Base-by-base conservation (phyloP, 2,888 invertebrate species). In the Amitus sp. region DNA sequence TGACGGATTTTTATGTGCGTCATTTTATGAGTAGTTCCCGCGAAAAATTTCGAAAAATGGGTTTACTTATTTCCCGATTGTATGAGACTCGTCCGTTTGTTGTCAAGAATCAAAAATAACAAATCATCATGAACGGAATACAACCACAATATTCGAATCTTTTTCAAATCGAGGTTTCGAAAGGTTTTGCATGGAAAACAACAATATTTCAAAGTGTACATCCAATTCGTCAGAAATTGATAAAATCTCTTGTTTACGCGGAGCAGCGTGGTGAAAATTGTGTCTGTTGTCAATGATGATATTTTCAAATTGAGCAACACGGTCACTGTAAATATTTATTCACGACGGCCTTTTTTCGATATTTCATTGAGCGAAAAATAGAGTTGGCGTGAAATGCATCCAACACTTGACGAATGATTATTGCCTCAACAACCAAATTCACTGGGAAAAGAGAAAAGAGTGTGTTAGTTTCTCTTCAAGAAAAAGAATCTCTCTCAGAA, bases 401-500 rank as follows among this genome's bases (percentile, higher is more conserved):
- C 20, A 40, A 23, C 47, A 42, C 48, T 27, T 47, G 40, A 39
- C 39, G n/a, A 20, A 48, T 30, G 48, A 54, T 54, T 54, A 42
- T 54, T 47, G 43, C 48, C n/a, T n/a, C n/a, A n/a, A n/a, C n/a
- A n/a, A 27, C 23, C 19, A 56, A 49, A 56, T 56, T 49, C 20
- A 42, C n/a, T 30, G 20, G 37, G 3, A 33, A 23, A 23, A 23
- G 23, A 3, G 3, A 33, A 33, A 3, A 33, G 4, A 33, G n/a
- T 10, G 33, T 33, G n/a, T 33, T 33, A 2, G 4, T 33, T 12
- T 3, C 9, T 10, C 39, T 19, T 20, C 34, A 17, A 48, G 47
- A 48, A 39, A 39, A 39, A 48, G 39, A 48, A 46, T 46, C 46
- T 13, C 20, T 2, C 13, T 18, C 37, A 30, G 18, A 18, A 39